A percentile compares a stretch with the other conserved stretches of the same genome.
phyloP scores from a whole-genome alignment of 2,888 invertebrate species.

The Netelia inedita region DNA sequence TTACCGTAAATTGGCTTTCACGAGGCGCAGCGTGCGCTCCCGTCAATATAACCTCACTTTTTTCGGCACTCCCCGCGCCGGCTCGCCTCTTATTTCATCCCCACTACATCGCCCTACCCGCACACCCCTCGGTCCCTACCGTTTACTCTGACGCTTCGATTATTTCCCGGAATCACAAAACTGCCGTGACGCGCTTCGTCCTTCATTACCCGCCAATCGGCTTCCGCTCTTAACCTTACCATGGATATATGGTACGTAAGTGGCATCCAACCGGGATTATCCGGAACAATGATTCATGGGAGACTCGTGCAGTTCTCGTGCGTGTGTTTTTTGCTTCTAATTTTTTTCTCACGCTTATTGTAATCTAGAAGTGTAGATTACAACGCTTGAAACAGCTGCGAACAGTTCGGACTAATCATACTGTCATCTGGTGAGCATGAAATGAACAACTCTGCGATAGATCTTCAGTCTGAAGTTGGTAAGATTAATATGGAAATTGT shows the following conservation, averaged over 20 bases:
- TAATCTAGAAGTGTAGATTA: too few species aligned
- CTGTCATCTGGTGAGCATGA: too few species aligned
- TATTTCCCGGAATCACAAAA: conserved; percentile 70
- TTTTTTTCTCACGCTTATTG: not conserved
- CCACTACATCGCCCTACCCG: not conserved
- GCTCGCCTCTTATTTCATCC: not conserved
- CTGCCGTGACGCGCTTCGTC: conserved; percentile 18
- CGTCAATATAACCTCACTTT: conserved; percentile 57
- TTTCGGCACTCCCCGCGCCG: conserved; percentile 62
- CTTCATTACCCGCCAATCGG: conserved; percentile 34
- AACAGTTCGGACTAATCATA: too few species aligned
- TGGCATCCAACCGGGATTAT: conserved; percentile 22
- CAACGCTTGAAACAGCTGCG: too few species aligned
- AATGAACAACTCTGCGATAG: too few species aligned
- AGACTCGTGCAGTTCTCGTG: not conserved
- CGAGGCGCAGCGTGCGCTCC: conserved; percentile 59
- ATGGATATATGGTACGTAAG: conserved; percentile 2
- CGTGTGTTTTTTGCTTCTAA: not conserved
- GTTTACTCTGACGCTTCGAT: conserved; percentile 58
- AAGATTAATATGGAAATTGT: too few species aligned
- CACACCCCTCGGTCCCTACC: too few species aligned
- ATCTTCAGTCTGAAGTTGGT: too few species aligned
- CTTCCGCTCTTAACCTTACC: conserved; percentile 2
- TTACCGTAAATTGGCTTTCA: conserved; percentile 74
- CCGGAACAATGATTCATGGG: conserved; percentile 1